Conservation (phyloP, 2,113 vertebrate species). For the Chlorodrepanis virens region DNA sequence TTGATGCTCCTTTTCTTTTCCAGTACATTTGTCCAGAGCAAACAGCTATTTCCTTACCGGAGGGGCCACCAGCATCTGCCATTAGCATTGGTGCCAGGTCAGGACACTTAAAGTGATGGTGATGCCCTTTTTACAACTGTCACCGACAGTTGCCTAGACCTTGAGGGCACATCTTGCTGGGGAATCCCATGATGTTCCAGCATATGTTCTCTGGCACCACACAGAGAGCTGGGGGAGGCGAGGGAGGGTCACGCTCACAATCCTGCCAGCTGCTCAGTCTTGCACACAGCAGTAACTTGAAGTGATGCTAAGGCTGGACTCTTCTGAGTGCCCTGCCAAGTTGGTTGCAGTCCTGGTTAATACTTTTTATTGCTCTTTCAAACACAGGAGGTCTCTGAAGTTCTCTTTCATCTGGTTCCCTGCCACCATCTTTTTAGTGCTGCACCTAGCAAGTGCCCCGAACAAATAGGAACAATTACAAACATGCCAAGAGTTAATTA, state of each 20-base stretch:
- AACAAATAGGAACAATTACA: neutral
- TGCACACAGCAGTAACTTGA: neutral
- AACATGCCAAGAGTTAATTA: constrained; percentile 21
- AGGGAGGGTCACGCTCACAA: neutral
- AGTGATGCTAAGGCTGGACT: neutral
- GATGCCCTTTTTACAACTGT: neutral
- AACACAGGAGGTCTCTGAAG: neutral
- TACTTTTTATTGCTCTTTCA: neutral
- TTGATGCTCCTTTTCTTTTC: neutral
- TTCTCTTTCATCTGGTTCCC: neutral
- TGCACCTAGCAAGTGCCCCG: neutral
- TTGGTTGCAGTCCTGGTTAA: neutral
- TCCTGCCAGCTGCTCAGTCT: neutral
- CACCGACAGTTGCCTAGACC: neutral
- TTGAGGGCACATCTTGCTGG: neutral
- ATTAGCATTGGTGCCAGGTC: neutral
- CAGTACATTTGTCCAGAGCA: neutral
- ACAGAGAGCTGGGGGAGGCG: neutral
- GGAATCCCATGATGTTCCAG: neutral
- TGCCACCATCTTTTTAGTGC: neutral
- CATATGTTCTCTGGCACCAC: constrained; percentile 13
- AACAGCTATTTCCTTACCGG: neutral
- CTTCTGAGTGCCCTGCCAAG: neutral
- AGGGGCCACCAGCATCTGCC: neutral
- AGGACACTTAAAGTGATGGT: neutral